phyloP scores from a whole-genome alignment of 2,113 vertebrate species.

The Holacanthus passer region DNA sequence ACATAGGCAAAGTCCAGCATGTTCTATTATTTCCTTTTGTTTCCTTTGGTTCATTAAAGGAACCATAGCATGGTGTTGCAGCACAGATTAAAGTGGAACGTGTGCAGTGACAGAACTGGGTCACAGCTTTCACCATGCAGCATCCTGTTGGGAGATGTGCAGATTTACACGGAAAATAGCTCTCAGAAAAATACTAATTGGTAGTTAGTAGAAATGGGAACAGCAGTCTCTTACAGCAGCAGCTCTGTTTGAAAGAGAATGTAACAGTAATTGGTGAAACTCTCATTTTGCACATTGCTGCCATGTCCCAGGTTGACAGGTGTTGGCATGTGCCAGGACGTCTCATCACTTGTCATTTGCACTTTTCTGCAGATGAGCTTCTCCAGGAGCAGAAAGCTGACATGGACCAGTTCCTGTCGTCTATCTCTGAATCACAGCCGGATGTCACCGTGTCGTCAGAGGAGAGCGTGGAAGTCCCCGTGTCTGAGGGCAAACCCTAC shows the following conservation, averaged over 20 bases:
- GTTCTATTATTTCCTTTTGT: slow-evolving; percentile 33
- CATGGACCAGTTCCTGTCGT: slow-evolving; percentile 96
- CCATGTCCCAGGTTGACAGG: not conserved
- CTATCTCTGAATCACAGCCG: slow-evolving; percentile 92
- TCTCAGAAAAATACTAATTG: slow-evolving; percentile 72
- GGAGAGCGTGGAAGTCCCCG: slow-evolving; percentile 90
- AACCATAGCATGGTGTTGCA: slow-evolving; percentile 24
- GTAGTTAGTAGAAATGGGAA: slow-evolving; percentile 64
- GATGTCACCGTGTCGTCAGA: slow-evolving; percentile 93
- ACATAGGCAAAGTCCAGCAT: not conserved
- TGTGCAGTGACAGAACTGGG: slow-evolving; percentile 82
- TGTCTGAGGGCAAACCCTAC: slow-evolving; percentile 89
- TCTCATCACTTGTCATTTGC: slow-evolving; percentile 4
- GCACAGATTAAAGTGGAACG: slow-evolving; percentile 63
- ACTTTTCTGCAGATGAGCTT: slow-evolving; percentile 88
- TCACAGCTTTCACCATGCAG: slow-evolving; percentile 64
- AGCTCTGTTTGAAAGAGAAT: slow-evolving; percentile 5
- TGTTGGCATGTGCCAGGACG: not conserved
- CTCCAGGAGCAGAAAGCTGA: slow-evolving; percentile 95
- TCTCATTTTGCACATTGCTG: slow-evolving; percentile 4
- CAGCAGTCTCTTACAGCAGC: slow-evolving; percentile 19
- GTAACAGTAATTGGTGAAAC: slow-evolving; percentile 39
- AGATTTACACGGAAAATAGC: slow-evolving; percentile 64
- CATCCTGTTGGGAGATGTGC: slow-evolving; percentile 70
- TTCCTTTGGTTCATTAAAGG: slow-evolving; percentile 50